A percentile compares a stretch with the other conserved stretches of the same genome.
Conservation (phyloP, 2,797 vertebrate species). For the Fistularia commersonii region DNA sequence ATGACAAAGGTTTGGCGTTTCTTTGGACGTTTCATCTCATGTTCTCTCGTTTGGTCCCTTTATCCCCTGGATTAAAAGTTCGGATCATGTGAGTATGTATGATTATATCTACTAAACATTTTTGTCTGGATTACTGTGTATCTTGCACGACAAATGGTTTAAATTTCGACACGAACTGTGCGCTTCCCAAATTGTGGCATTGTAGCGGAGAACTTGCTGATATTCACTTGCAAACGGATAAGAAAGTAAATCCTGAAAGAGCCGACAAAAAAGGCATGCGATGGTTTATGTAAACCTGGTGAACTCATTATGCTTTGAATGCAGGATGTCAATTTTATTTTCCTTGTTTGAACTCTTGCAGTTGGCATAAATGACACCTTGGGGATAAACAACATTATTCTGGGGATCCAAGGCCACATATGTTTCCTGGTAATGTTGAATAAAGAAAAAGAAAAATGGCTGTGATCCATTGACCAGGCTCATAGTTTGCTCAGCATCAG, state of each 20-base stretch:
- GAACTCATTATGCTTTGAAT: constrained; percentile 20
- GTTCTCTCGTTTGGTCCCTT: constrained; percentile 13
- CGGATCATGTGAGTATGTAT: constrained; percentile 43
- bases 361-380: constrained; percentile 24
- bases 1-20: constrained; percentile 18
- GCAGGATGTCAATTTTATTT: constrained; percentile 41
- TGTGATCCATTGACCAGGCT: too few species aligned
- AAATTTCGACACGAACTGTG: background rate
- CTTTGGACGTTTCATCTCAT: constrained; percentile 28
- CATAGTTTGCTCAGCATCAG: too few species aligned
- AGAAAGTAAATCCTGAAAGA: background rate
- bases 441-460: constrained; percentile 20
- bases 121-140: background rate
- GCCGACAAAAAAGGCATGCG: constrained; percentile 25
- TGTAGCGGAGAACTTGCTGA: background rate
- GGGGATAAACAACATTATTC: constrained; percentile 30
- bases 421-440: constrained; percentile 34
- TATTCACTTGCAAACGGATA: background rate
- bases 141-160: constrained; percentile 11
- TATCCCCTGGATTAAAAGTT: constrained; percentile 22
- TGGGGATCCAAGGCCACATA: constrained; percentile 29
- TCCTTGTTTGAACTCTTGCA: constrained; percentile 32
- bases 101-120: background rate
- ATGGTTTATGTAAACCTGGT: constrained; percentile 11
- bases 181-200: too few species aligned